These are phyloP conservation scores for Apeltes quadracus DNA, from an alignment of 2,113 vertebrate species.

Conservation along the genomic window DNA sequence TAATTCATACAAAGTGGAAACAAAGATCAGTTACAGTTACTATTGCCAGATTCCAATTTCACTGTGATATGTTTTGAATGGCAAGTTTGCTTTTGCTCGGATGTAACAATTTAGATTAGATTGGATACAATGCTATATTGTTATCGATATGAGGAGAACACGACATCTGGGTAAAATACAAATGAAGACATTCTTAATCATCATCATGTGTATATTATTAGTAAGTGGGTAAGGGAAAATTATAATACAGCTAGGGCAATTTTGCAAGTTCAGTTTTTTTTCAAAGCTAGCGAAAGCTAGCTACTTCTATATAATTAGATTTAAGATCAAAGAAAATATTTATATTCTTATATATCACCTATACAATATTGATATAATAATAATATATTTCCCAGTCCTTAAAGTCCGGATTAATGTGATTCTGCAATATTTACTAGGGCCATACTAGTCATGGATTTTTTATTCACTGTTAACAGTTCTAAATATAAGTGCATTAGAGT, in stretches of 20 bases:
- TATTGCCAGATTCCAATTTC: neutral
- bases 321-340: neutral
- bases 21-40: neutral
- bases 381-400: neutral
- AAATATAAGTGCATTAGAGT: neutral
- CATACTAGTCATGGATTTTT: neutral
- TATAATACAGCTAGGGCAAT: too few species aligned
- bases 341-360: too few species aligned
- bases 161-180: neutral
- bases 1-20: neutral
- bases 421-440: neutral
- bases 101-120: neutral
- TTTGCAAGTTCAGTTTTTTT: too few species aligned
- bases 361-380: neutral
- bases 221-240: too few species aligned
- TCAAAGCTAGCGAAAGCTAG: too few species aligned
- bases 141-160: neutral
- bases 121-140: neutral
- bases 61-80: neutral
- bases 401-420: neutral
- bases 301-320: neutral
- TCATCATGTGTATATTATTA: too few species aligned
- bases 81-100: neutral
- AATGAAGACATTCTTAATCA: neutral
- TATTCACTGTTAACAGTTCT: conserved; percentile 2